Conservation (phyloP, 2,888 invertebrate species). For the Cremastinae sp. region DNA sequence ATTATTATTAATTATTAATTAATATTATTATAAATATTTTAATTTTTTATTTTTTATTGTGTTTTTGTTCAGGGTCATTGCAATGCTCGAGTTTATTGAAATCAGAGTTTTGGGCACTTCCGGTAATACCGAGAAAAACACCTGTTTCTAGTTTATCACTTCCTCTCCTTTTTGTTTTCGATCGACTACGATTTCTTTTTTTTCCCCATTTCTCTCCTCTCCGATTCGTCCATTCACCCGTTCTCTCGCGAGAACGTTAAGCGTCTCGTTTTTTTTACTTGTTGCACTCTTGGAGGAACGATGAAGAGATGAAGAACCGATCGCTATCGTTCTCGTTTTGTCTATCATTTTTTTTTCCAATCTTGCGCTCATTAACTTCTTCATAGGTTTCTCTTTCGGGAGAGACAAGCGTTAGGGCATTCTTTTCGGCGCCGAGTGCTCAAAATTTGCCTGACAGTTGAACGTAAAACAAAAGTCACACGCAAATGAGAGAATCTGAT, state of each 20-base stretch:
- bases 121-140: background rate
- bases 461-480: constrained; percentile 7
- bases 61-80: constrained; percentile 30
- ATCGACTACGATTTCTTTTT: background rate
- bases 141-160: background rate
- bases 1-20: constrained; percentile 19
- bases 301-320: too few relatives aligned
- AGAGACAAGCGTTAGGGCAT: too few relatives aligned
- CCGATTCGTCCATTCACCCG: background rate
- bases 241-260: too few relatives aligned
- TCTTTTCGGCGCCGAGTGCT: constrained; percentile 17
- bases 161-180: background rate
- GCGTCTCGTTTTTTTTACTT: too few relatives aligned
- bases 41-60: constrained; percentile 12
- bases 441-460: constrained; percentile 39
- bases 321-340: background rate
- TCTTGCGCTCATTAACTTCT: background rate
- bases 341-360: background rate
- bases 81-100: background rate
- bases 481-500: constrained; percentile 14
- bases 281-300: too few relatives aligned
- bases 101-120: constrained; percentile 10
- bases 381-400: too few relatives aligned
- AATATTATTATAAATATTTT: constrained; percentile 14
- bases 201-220: background rate